Evolutionary conservation across 2,113 vertebrate species (phyloP).

Genomic region (Poecile atricapillus): DNA sequence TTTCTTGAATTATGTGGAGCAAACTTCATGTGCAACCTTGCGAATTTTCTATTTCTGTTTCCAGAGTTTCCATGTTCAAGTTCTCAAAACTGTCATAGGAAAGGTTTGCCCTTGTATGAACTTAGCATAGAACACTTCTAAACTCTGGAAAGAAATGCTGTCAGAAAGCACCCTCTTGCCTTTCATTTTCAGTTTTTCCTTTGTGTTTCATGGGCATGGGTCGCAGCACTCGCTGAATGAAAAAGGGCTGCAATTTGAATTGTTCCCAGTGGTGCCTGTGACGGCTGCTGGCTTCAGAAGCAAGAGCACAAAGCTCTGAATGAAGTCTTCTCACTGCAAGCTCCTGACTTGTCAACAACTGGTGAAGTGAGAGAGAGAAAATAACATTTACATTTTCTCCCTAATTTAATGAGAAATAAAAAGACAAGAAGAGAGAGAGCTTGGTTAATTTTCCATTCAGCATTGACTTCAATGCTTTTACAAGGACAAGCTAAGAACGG

Average conservation of each 20-base stretch:
- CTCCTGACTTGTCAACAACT: not conserved
- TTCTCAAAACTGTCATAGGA: not conserved
- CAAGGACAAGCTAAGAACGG: constrained; percentile 14
- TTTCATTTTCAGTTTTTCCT: not conserved
- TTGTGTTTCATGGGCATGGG: not conserved
- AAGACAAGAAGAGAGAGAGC: not conserved
- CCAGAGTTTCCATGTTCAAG: not conserved
- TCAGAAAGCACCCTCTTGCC: not conserved
- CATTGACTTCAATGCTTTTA: not conserved
- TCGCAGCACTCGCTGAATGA: not conserved
- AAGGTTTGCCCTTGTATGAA: not conserved
- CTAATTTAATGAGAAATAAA: constrained; percentile 35
- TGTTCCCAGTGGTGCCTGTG: constrained; percentile 4
- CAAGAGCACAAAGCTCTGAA: constrained; percentile 27
- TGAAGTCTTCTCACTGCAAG: constrained; percentile 45
- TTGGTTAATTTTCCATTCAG: constrained; percentile 49
- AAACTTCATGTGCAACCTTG: not conserved
- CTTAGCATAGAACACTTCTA: not conserved
- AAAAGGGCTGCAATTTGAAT: not conserved
- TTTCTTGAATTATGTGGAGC: not conserved
- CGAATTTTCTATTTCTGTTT: not conserved
- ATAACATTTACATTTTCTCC: constrained; percentile 52
- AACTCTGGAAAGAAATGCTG: not conserved
- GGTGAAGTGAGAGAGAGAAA: constrained; percentile 1
- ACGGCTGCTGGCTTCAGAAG: not conserved